phyloP scores from a whole-genome alignment of 2,113 vertebrate genomes.

The Menidia beryllina region DNA sequence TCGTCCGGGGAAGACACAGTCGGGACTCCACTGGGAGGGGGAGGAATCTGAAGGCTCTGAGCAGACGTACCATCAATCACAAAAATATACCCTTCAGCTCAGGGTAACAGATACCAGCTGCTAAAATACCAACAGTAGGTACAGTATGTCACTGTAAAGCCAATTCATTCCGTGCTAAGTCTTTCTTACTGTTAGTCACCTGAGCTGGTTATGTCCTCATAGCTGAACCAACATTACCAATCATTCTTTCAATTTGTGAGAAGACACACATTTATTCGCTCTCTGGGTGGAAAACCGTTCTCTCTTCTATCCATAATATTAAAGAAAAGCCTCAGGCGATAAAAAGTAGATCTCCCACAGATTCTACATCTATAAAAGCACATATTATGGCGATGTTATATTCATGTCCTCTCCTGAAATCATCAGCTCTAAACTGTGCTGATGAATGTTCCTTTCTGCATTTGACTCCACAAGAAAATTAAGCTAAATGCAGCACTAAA shows the following conservation, averaged over 20 bases:
- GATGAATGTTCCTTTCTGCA: no score
- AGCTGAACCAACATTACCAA: constrained; percentile 14
- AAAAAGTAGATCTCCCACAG: no score
- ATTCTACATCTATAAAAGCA: no score
- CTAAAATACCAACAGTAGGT: constrained; percentile 25
- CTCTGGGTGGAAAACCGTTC: no score
- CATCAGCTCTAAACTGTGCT: neutral
- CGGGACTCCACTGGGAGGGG: constrained; percentile 37
- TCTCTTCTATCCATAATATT: no score
- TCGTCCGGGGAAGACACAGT: constrained; percentile 54
- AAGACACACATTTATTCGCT: no score
- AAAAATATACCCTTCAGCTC: constrained; percentile 36
- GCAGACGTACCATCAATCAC: constrained; percentile 54
- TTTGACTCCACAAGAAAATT: neutral
- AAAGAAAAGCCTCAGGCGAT: no score
- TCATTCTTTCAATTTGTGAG: constrained; percentile 5
- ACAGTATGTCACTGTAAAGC: constrained; percentile 14
- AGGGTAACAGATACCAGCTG: constrained; percentile 33
- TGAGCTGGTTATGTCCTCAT: constrained; percentile 1
- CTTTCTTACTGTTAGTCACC: constrained; percentile 24
- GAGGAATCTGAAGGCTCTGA: constrained; percentile 50
- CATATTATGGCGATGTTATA: no score
- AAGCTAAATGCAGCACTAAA: neutral
- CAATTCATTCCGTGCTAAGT: constrained; percentile 52
- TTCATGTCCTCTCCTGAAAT: no score